Percentiles rank a stretch among this genome's conserved stretches.
These are phyloP conservation scores for Crossaster papposus DNA, from an alignment of 53 echinoderm and acorn worm genomes.

Conservation along the genomic window DNA sequence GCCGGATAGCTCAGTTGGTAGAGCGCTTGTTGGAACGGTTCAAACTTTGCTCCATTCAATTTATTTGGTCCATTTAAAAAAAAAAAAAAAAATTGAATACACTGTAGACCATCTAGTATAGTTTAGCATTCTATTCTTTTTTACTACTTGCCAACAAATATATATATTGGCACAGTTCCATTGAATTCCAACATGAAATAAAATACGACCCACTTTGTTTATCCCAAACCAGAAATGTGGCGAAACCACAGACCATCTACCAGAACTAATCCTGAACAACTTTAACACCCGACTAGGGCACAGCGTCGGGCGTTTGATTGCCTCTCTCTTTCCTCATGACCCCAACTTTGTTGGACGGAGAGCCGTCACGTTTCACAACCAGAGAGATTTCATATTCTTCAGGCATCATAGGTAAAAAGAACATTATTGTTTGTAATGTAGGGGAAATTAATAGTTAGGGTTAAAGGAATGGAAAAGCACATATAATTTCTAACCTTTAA, in stretches of 20 bases:
- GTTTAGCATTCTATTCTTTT: too few relatives aligned
- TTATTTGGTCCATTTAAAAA: too few relatives aligned
- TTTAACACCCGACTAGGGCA: slow-evolving; percentile 96
- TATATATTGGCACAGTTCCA: too few relatives aligned
- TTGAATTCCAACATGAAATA: not conserved
- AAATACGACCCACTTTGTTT: not conserved
- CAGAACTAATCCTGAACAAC: slow-evolving; percentile 94
- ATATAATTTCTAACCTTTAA: too few relatives aligned
- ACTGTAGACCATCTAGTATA: too few relatives aligned
- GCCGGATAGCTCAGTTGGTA: not conserved
- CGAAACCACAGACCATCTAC: slow-evolving; percentile 76
- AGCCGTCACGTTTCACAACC: slow-evolving; percentile 96
- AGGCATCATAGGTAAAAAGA: slow-evolving; percentile 97
- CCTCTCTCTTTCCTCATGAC: slow-evolving; percentile 89
- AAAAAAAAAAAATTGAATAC: too few relatives aligned
- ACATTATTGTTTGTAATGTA: too few relatives aligned
- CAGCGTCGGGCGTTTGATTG: slow-evolving; percentile 82
- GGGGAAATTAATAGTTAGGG: too few relatives aligned
- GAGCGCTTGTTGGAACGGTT: too few relatives aligned
- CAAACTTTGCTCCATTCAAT: too few relatives aligned
- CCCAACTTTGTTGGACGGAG: slow-evolving; percentile 92
- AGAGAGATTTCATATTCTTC: slow-evolving; percentile 96
- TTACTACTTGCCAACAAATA: too few relatives aligned
- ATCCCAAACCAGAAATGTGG: slow-evolving; percentile 71
- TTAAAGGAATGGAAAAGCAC: too few relatives aligned